phyloP scores from a whole-genome alignment of 2,888 invertebrate species.

The Didymodactylos carnosus region DNA sequence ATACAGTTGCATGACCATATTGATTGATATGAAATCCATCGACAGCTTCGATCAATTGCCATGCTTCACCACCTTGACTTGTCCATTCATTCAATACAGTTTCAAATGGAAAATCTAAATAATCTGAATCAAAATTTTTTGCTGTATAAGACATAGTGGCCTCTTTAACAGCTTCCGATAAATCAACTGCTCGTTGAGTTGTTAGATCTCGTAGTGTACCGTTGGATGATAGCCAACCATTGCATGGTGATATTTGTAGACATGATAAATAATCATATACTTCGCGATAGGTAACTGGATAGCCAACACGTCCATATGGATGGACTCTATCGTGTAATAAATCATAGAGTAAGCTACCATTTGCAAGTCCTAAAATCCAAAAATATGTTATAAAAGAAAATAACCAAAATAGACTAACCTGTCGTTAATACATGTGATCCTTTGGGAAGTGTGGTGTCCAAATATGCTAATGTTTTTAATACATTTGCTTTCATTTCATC shows the following conservation, averaged over 20 bases:
- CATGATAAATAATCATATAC: conserved; percentile 38
- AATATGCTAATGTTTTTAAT: conserved; percentile 21
- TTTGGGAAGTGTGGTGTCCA: conserved; percentile 30
- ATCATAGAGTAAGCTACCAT: conserved; percentile 31
- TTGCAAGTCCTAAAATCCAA: too few species aligned
- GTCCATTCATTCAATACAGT: conserved; percentile 22
- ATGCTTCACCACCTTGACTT: conserved; percentile 18
- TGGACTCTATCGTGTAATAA: conserved; percentile 34
- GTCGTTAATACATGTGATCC: conserved; percentile 37
- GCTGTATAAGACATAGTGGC: conserved; percentile 6
- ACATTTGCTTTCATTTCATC: conserved; percentile 25
- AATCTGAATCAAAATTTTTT: conserved; percentile 19
- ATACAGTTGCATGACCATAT: conserved; percentile 22
- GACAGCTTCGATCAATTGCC: conserved; percentile 27
- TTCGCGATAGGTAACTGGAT: conserved; percentile 35
- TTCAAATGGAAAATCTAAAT: conserved; percentile 19
- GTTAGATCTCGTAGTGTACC: conserved; percentile 15
- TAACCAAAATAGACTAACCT: conserved; percentile 38
- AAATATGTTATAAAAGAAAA: too few species aligned
- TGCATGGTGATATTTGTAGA: conserved; percentile 35
- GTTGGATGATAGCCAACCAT: conserved; percentile 37
- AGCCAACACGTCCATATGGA: conserved; percentile 33
- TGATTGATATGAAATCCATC: conserved; percentile 33
- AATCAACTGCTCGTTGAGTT: background rate
- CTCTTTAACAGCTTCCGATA: background rate